Percentiles rank a stretch among this genome's conserved stretches.
These are phyloP conservation scores for Scomber scombrus DNA, from an alignment of 2,113 vertebrate species.

Conservation along the genomic window DNA sequence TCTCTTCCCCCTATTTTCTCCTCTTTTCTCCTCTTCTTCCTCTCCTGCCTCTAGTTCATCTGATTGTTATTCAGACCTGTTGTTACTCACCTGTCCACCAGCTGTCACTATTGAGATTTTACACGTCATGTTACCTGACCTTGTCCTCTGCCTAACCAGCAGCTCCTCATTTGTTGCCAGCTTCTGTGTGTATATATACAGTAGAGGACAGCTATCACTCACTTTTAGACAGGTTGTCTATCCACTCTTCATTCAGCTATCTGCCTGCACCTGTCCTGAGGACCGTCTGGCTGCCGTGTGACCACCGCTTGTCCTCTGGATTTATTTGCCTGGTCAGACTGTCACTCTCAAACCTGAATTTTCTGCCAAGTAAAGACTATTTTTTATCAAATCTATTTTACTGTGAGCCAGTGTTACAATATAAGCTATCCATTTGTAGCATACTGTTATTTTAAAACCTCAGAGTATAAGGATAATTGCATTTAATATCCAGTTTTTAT, in stretches of 20 bases:
- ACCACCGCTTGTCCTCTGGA: background rate
- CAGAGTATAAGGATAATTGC: background rate
- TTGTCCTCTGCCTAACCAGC: too few species aligned
- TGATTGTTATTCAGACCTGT: background rate
- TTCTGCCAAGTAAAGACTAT: background rate
- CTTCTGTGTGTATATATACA: background rate
- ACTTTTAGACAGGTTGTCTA: background rate
- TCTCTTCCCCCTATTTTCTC: background rate
- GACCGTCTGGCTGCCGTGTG: background rate
- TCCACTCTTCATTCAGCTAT: background rate
- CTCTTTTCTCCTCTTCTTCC: background rate
- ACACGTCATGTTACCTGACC: background rate
- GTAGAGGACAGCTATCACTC: background rate
- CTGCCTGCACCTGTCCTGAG: background rate
- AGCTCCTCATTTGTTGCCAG: background rate
- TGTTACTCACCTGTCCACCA: background rate
- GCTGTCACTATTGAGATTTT: background rate
- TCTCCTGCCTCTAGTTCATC: background rate
- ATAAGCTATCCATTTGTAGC: too few species aligned
- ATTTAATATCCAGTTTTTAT: background rate
- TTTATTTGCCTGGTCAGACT: background rate
- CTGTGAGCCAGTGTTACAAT: background rate
- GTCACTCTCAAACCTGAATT: background rate
- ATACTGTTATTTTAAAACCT: background rate
- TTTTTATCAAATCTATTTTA: background rate